Conservation (phyloP, 2,113 vertebrate genomes). For the Neogale vison region DNA sequence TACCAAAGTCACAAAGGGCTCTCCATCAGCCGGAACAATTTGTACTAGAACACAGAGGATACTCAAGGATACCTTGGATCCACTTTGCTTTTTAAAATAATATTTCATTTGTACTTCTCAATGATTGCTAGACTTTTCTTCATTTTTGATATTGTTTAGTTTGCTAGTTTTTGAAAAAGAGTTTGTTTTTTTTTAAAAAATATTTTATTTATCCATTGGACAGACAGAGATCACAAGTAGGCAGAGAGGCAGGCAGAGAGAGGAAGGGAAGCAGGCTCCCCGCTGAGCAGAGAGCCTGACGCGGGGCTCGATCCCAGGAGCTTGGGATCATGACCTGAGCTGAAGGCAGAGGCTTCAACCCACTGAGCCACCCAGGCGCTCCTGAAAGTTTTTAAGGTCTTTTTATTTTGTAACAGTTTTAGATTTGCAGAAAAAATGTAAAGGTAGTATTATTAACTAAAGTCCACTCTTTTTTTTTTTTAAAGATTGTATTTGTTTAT, state of each 20-base stretch:
- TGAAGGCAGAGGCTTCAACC: no score
- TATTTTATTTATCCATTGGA: no score
- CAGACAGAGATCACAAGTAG: no score
- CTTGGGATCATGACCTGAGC: no score
- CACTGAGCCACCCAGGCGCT: no score
- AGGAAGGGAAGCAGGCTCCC: no score
- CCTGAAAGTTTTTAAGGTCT: neutral
- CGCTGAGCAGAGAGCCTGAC: no score
- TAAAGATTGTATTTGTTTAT: no score
- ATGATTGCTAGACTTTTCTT: constrained; percentile 33
- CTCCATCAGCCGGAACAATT: neutral
- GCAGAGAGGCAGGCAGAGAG: no score
- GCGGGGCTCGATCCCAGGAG: no score
- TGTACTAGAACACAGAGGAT: neutral
- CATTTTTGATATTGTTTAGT: neutral
- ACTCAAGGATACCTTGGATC: neutral
- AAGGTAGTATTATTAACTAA: neutral
- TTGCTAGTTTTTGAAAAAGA: neutral
- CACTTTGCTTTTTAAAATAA: neutral
- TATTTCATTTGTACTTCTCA: neutral
- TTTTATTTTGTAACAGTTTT: neutral
- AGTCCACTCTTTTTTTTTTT: neutral
- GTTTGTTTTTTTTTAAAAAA: neutral
- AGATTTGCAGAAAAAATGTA: neutral
- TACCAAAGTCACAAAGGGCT: neutral